Conservation (phyloP, 2,797 vertebrate genomes). For the Delichon dasypus region DNA sequence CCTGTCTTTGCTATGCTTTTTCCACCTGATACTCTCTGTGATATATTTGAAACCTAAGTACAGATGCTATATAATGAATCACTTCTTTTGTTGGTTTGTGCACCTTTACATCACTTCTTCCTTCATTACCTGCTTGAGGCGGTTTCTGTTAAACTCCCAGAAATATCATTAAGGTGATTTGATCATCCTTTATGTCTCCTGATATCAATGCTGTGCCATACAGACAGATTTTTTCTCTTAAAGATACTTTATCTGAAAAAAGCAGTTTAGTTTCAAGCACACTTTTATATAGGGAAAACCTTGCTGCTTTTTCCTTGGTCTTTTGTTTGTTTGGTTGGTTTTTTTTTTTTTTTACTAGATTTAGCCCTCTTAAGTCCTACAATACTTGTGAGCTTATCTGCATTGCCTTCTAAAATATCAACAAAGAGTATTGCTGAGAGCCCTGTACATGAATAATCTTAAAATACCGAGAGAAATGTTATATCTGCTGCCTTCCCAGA, state of each 20-base stretch:
- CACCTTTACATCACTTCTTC: neutral
- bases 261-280: neutral
- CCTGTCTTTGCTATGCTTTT: neutral
- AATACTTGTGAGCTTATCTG: neutral
- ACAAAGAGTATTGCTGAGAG: neutral
- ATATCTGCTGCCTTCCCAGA: slow-evolving; percentile 19
- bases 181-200: neutral
- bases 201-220: neutral
- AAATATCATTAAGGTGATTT: neutral
- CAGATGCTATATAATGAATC: neutral
- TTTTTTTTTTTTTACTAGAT: neutral
- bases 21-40: neutral
- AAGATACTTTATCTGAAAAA: neutral
- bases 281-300: neutral
- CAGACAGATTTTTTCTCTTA: neutral
- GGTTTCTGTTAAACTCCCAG: neutral
- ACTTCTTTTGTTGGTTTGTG: neutral
- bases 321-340: neutral
- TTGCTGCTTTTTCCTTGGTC: neutral
- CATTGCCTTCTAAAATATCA: neutral
- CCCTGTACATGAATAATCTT: neutral
- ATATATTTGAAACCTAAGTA: neutral
- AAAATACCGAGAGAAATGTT: slow-evolving; percentile 21
- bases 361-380: neutral
- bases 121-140: neutral